These are phyloP conservation scores for Alloplasta piceator DNA, from an alignment of 2,888 invertebrate species.

Conservation along the genomic window DNA sequence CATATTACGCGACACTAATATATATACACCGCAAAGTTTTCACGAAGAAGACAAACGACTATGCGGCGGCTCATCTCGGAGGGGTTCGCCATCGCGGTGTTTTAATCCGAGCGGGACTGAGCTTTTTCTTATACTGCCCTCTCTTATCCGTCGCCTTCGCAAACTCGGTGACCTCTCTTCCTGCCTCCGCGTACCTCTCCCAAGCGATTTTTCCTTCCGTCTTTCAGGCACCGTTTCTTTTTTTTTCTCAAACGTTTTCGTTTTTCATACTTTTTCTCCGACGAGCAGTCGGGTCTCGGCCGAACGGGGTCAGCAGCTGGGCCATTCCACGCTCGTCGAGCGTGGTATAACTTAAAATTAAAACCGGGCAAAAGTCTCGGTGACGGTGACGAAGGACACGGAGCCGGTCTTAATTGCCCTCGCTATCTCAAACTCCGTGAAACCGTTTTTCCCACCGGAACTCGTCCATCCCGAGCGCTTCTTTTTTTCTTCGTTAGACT, in stretches of 20 bases:
- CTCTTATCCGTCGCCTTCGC: constrained; percentile 48
- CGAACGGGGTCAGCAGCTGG: constrained; percentile 52
- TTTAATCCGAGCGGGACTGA: constrained; percentile 56
- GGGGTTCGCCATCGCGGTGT: constrained; percentile 23
- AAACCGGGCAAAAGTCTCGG: constrained; percentile 65
- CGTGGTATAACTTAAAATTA: constrained; percentile 71
- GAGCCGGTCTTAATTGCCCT: constrained; percentile 63
- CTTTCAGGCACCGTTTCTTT: constrained; percentile 25
- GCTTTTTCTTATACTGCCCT: constrained; percentile 23
- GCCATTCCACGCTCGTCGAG: constrained; percentile 4
- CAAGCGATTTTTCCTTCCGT: constrained; percentile 24
- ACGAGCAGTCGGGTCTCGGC: constrained; percentile 50
- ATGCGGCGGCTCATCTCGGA: constrained; percentile 27
- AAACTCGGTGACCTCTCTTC: constrained; percentile 49
- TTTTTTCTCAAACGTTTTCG: not conserved
- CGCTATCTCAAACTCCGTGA: constrained; percentile 55
- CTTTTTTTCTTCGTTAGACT: not conserved
- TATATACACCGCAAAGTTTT: constrained; percentile 57
- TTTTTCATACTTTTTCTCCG: constrained; percentile 26
- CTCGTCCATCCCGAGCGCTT: constrained; percentile 41
- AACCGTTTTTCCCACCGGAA: constrained; percentile 51
- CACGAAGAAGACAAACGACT: constrained; percentile 63
- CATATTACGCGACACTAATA: constrained; percentile 15
- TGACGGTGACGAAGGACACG: constrained; percentile 70
- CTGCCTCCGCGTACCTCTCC: constrained; percentile 9